A percentile compares a stretch with the other conserved stretches of the same genome.
These are phyloP conservation scores for Chaunax sp. DNA, from an alignment of 2,797 vertebrate genomes.

Conservation along the genomic window DNA sequence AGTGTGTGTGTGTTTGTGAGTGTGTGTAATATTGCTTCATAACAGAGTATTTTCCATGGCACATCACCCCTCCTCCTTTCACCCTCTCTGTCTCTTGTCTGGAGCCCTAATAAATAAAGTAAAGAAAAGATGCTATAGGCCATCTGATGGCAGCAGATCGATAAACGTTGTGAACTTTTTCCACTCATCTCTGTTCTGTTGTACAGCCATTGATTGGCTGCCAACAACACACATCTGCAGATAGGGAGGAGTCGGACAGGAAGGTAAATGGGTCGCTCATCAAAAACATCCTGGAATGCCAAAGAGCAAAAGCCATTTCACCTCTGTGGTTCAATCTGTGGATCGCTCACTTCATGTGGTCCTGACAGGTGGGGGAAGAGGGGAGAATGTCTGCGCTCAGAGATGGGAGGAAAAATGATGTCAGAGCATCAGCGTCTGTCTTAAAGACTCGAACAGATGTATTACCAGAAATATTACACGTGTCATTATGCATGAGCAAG, in stretches of 20 bases:
- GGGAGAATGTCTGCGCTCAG: neutral
- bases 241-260: constrained; percentile 1
- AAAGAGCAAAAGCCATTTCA: constrained; percentile 23
- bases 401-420: neutral
- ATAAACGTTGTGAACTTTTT: constrained; percentile 58
- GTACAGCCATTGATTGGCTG: constrained; percentile 36
- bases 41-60: constrained; percentile 63
- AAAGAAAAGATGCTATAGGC: constrained; percentile 6
- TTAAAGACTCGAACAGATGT: neutral
- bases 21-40: constrained; percentile 62
- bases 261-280: constrained; percentile 20
- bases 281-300: constrained; percentile 15
- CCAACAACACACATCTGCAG: neutral
- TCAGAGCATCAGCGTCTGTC: constrained; percentile 1
- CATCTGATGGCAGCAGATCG: constrained; percentile 37
- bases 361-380: constrained; percentile 8
- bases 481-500: too few species aligned
- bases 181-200: constrained; percentile 53
- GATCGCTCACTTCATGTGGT: constrained; percentile 15
- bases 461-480: neutral
- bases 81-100: constrained; percentile 26
- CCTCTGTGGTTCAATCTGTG: neutral
- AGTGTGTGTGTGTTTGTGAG: neutral
- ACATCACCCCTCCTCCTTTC: constrained; percentile 44
- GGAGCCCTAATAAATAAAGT: constrained; percentile 41